Percentiles rank a stretch among this genome's conserved stretches.
phyloP scores from a whole-genome alignment of 2,888 invertebrate genomes.

The Phania funesta region DNA sequence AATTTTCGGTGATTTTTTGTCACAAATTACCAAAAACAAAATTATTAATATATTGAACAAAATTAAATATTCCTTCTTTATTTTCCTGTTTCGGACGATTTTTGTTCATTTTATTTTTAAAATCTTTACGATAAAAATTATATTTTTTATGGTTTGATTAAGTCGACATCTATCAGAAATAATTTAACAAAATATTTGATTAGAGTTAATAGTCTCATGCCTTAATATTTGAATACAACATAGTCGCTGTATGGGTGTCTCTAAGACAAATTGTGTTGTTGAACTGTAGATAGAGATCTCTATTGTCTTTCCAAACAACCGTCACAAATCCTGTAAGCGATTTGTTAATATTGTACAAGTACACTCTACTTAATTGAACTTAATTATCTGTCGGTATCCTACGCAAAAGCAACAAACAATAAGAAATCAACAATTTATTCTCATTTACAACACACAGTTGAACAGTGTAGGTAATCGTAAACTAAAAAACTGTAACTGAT shows the following conservation, averaged over 20 bases:
- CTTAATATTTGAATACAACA: conserved; percentile 18
- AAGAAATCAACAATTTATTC: conserved; percentile 24
- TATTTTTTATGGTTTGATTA: neutral
- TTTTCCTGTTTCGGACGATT: no score
- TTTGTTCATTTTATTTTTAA: no score
- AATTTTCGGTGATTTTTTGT: no score
- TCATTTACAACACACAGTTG: neutral
- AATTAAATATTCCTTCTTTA: no score
- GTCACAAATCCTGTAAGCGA: conserved; percentile 53
- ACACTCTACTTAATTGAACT: neutral
- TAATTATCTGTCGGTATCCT: conserved; percentile 32
- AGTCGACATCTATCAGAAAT: neutral
- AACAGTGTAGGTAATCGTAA: conserved; percentile 24
- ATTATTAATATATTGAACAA: no score
- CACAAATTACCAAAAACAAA: no score
- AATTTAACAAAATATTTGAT: neutral
- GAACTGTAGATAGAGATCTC: conserved; percentile 51
- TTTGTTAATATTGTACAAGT: neutral
- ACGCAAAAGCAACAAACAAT: conserved; percentile 20
- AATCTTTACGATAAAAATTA: no score
- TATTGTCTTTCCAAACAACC: conserved; percentile 39
- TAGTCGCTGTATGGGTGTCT: conserved; percentile 51
- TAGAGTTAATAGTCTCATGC: conserved; percentile 41
- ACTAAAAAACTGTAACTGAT: neutral
- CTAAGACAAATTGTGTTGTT: conserved; percentile 58